phyloP scores from a whole-genome alignment of 2,797 vertebrate species.

The Enteromius trimaculatus region DNA sequence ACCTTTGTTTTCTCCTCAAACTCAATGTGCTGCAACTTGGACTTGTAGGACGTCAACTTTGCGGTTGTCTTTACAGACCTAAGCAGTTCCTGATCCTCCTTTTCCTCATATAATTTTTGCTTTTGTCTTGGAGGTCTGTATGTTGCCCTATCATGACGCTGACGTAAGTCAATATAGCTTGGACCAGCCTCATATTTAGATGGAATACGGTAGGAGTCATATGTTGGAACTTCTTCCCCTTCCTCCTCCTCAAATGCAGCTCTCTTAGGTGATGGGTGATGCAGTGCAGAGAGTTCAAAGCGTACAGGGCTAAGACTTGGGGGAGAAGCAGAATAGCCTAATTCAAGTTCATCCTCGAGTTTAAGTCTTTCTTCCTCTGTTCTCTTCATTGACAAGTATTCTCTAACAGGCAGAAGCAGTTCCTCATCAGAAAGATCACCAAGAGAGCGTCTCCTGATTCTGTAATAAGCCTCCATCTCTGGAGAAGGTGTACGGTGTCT shows the following conservation, averaged over 20 bases:
- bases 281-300: constrained; percentile 92
- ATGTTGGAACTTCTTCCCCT: constrained; percentile 78
- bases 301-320: constrained; percentile 92
- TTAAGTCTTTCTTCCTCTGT: constrained; percentile 94
- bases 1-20: constrained; percentile 88
- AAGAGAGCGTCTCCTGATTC: constrained; percentile 90
- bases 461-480: constrained; percentile 86
- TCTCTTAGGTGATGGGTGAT: constrained; percentile 82
- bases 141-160: constrained; percentile 88
- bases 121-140: constrained; percentile 86
- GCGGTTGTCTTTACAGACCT: constrained; percentile 83
- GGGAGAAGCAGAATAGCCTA: constrained; percentile 94
- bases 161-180: constrained; percentile 88
- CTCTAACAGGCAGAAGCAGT: constrained; percentile 89
- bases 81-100: constrained; percentile 92
- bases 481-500: constrained; percentile 88
- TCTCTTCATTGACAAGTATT: constrained; percentile 96
- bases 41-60: constrained; percentile 88
- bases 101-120: constrained; percentile 89
- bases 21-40: constrained; percentile 88
- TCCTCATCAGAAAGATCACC: constrained; percentile 96
- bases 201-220: constrained; percentile 91
- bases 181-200: constrained; percentile 88
- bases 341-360: constrained; percentile 92
- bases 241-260: constrained; percentile 79